Evolutionary conservation across 2,888 invertebrate species (phyloP).

Genomic region (Imbricaverruca yamaguchii): DNA sequence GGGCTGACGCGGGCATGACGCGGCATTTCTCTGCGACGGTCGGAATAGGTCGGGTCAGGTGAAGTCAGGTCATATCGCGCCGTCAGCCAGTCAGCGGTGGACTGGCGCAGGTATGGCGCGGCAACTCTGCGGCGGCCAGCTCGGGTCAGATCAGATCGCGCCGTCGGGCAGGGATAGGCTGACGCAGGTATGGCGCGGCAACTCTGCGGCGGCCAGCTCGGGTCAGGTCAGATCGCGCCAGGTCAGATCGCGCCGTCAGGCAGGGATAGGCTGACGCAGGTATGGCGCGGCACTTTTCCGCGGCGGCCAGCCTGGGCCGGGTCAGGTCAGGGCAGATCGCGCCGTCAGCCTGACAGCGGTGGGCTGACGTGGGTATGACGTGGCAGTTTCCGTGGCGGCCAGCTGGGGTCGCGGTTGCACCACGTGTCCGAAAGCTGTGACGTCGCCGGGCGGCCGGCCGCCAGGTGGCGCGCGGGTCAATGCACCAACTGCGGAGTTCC

Average conservation of each 20-base stretch:
- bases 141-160: too few relatives aligned
- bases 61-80: too few relatives aligned
- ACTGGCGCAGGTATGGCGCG: too few relatives aligned
- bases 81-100: too few relatives aligned
- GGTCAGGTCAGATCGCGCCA: not conserved
- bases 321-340: not conserved
- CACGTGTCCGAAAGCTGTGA: not conserved
- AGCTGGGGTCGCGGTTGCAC: conserved; percentile 5
- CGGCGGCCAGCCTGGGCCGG: not conserved
- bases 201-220: not conserved
- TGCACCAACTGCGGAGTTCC: conserved; percentile 3
- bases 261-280: not conserved
- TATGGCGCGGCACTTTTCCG: not conserved
- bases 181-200: not conserved
- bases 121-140: too few relatives aligned
- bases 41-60: too few relatives aligned
- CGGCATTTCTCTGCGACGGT: too few relatives aligned
- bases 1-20: too few relatives aligned
- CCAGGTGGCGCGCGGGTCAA: conserved; percentile 18
- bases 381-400: not conserved
- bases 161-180: not conserved
- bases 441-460: not conserved
- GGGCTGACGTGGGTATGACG: not conserved
- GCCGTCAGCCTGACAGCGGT: not conserved
- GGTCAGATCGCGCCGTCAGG: too few relatives aligned